Conservation (phyloP, 2,888 invertebrate species). For the Sminthurides aquaticus region DNA sequence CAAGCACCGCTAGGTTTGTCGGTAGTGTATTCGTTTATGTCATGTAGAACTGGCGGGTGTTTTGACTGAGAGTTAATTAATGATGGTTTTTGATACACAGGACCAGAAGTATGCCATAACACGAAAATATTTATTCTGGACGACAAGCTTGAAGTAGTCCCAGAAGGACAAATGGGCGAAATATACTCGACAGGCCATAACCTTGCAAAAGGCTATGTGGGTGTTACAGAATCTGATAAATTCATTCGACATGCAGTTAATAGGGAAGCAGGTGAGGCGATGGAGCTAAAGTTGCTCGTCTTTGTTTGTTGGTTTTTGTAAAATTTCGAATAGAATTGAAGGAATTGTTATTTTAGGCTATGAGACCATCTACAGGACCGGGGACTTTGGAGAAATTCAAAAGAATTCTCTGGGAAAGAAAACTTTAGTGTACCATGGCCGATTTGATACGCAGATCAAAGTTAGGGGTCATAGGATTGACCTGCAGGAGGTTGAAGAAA, state of each 20-base stretch:
- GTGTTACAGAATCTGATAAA: constrained; percentile 33
- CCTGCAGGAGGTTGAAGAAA: constrained; percentile 72
- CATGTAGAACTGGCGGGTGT: not conserved
- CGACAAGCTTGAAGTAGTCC: constrained; percentile 59
- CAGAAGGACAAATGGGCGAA: constrained; percentile 53
- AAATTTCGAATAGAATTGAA: no score
- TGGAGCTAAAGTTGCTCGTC: no score
- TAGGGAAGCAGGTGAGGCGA: no score
- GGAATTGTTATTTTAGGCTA: constrained; percentile 22
- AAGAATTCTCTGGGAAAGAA: constrained; percentile 19
- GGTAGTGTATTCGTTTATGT: not conserved
- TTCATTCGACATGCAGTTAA: constrained; percentile 36
- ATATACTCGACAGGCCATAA: constrained; percentile 21
- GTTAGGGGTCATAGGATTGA: constrained; percentile 80
- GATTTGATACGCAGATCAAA: constrained; percentile 58
- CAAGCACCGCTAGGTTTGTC: not conserved
- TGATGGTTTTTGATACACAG: not conserved
- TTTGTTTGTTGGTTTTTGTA: no score
- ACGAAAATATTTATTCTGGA: constrained; percentile 72
- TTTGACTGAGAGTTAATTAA: not conserved
- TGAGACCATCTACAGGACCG: constrained; percentile 28
- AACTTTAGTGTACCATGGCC: constrained; percentile 26
- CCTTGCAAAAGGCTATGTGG: constrained; percentile 39
- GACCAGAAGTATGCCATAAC: constrained; percentile 49
- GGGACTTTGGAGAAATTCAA: constrained; percentile 33